Percentiles rank a stretch among this genome's conserved stretches.
These are phyloP conservation scores for Deladenus siricidicola DNA, from an alignment of 2,888 invertebrate genomes.

Conservation along the genomic window DNA sequence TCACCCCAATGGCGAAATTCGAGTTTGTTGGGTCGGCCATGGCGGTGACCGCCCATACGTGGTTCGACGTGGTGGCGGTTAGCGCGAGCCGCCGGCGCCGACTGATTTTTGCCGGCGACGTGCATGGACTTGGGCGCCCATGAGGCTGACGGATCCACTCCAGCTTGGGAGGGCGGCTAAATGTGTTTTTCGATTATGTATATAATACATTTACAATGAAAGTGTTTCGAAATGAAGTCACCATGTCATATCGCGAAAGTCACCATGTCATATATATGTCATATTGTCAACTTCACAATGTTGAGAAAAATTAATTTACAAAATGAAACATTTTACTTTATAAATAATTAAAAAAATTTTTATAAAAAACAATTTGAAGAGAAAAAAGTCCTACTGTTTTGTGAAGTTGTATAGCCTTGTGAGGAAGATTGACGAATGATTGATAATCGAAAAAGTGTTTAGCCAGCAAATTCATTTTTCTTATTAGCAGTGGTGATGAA, in stretches of 20 bases:
- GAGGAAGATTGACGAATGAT: constrained; percentile 50
- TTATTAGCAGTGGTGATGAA: no score
- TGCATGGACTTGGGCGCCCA: constrained; percentile 52
- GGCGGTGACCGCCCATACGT: constrained; percentile 28
- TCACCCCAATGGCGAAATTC: constrained; percentile 51
- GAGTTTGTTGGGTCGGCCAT: constrained; percentile 48
- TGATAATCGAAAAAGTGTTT: constrained; percentile 53
- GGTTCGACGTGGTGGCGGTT: constrained; percentile 33
- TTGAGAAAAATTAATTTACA: no score
- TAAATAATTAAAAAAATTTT: no score
- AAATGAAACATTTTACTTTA: no score
- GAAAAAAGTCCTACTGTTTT: constrained; percentile 37
- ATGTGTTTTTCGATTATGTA: constrained; percentile 12
- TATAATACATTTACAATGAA: constrained; percentile 6
- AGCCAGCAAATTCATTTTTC: constrained; percentile 51
- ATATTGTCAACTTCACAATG: no score
- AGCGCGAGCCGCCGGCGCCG: constrained; percentile 47
- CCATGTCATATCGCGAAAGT: not conserved
- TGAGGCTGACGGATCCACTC: constrained; percentile 47
- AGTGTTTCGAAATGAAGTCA: not conserved
- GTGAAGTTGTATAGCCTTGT: constrained; percentile 52
- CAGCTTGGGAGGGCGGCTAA: constrained; percentile 49
- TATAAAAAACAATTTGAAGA: not conserved
- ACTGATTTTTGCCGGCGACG: constrained; percentile 43
- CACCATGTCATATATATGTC: no score